phyloP scores from a whole-genome alignment of 2,113 vertebrate genomes.

The Canis aureus region DNA sequence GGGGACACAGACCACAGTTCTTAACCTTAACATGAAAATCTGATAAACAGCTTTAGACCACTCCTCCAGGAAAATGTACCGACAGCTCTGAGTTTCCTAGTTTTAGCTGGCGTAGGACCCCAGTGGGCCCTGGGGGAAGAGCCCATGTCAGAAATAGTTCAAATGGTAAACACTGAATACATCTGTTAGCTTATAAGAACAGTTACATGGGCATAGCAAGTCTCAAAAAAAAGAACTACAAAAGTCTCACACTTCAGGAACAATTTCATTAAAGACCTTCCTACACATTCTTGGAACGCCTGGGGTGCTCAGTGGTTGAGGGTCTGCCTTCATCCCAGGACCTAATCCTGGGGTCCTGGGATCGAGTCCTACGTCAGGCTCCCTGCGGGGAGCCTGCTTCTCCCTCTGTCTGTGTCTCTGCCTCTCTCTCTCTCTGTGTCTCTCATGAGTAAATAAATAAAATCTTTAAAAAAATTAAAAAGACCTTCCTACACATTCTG shows the following conservation, averaged over 20 bases:
- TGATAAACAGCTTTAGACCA: neutral
- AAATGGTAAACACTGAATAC: neutral
- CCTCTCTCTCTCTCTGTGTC: too few species aligned
- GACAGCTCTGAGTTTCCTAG: neutral
- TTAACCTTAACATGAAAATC: neutral
- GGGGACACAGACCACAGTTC: neutral
- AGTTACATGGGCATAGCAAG: neutral
- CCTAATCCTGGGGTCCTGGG: too few species aligned
- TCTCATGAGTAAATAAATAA: too few species aligned
- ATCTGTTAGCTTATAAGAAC: too few species aligned
- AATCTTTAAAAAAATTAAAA: too few species aligned
- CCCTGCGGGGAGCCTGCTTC: too few species aligned
- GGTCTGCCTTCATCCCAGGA: too few species aligned
- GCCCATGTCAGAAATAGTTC: neutral
- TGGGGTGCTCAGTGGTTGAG: too few species aligned
- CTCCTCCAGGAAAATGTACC: neutral
- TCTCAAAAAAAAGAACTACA: neutral
- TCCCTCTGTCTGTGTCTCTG: too few species aligned
- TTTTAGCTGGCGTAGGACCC: neutral
- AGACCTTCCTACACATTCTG: neutral
- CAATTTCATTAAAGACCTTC: neutral
- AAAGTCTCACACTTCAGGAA: neutral
- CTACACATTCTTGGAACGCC: neutral
- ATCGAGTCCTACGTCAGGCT: too few species aligned
- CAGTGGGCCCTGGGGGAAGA: neutral